Base-by-base conservation (phyloP, 1,140 invertebrate genomes). In the Leptonema lineaticorne region DNA sequence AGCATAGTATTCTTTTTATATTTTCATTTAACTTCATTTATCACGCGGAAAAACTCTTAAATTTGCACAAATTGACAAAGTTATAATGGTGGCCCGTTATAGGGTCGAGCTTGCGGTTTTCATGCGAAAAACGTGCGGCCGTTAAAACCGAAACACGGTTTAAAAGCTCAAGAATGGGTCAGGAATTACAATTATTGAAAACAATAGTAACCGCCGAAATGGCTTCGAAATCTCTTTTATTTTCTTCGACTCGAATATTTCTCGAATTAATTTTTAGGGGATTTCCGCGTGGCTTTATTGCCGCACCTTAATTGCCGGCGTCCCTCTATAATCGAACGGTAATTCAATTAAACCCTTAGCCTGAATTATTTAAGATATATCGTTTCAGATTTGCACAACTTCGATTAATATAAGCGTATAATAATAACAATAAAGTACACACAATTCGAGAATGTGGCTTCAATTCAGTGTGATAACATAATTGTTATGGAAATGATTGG, bases 171-270 rank as follows among this genome's bases (percentile, higher is more conserved):
- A 24, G 29, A 63, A 63, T 33, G 28, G 63, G 53, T n/a, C 56
- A 37, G 37, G 53, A 57, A 58, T 67, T 59, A 67, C 33, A 67
- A 67, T 67, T 58, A 67, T n/a, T 46, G 65, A 30, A 59, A 33
- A 67, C 56, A 59, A 67, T 67, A 46, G 50, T 20, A 48, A 41
- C 28, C 67, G 63, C 63, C 30, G 56, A 16, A 67, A 67, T 67
- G 29, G 65, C 65, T 45, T 60, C 27, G 50, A 29, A 16, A 63
- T 56, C 59, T 59, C 67, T 56, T 63, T 69, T 69, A 69, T 69
- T 30, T 24, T 22, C 60, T 37, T n/a, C 30, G 48, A 9, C 22
- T 18, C 65, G 65, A 67, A 67, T 67, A 67, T 67, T 67, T 67
- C 56, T 50, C 56, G 58, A 67, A 59, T 58, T 26, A 45, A 27